Percentiles rank a stretch among this genome's conserved stretches.
Evolutionary conservation across 2,888 invertebrate genomes (phyloP).

Genomic region (Deroplatys truncata): DNA sequence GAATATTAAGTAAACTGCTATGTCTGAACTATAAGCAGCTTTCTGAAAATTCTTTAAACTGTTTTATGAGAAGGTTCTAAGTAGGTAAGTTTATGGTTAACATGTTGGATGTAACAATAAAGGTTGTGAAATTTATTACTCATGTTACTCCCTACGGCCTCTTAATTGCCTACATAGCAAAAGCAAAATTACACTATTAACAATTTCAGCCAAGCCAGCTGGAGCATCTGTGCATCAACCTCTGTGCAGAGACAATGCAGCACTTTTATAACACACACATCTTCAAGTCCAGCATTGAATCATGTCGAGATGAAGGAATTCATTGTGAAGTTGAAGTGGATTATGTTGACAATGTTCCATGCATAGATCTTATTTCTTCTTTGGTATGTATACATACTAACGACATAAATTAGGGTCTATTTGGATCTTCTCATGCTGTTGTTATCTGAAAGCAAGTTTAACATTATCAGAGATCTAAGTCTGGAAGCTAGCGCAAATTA

Average conservation of each 20-base stretch:
- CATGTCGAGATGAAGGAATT: constrained; percentile 90
- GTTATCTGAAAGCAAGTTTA: neutral
- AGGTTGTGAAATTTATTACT: no score
- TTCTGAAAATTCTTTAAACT: no score
- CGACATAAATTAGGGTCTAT: neutral
- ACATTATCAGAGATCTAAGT: no score
- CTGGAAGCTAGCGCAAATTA: no score
- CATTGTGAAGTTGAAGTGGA: constrained; percentile 85
- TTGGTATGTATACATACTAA: constrained; percentile 49
- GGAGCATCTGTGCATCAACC: constrained; percentile 91
- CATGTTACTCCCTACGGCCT: neutral
- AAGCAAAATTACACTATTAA: neutral
- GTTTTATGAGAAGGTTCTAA: no score
- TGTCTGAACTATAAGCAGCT: no score
- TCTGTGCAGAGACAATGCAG: constrained; percentile 96
- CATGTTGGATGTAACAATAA: no score
- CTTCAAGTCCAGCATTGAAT: constrained; percentile 90
- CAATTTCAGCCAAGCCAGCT: constrained; percentile 66
- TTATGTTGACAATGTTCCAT: constrained; percentile 93
- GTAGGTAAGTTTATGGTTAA: no score
- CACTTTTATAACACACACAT: constrained; percentile 97
- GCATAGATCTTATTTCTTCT: constrained; percentile 92
- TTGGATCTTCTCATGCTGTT: neutral
- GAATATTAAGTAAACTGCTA: no score
- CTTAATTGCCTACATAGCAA: neutral